Base-by-base conservation (phyloP, 2,797 vertebrate species). In the Danio tinwini region DNA sequence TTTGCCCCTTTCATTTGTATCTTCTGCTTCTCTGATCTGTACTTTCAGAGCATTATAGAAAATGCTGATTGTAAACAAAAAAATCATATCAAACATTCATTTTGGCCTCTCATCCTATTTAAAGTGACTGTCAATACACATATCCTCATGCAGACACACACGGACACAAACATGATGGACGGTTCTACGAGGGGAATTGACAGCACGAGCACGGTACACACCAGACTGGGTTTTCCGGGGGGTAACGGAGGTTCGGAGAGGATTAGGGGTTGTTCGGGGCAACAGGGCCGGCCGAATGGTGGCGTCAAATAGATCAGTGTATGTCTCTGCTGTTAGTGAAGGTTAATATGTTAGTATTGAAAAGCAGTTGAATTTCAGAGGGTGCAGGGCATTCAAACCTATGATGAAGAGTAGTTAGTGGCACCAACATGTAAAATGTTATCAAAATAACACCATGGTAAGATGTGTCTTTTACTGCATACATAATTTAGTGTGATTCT, bases 191-290 rank as follows among this genome's bases (percentile, higher is more conserved):
- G 64, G 59, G 42, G 55, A 47, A 64, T 6, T n/a, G 64, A 80
- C 70, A 52, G 80, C 5, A 13, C 5, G 49, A 29, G 9, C 49
- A 74, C 63, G 40, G 71, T 90, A 42, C 90, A 90, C 86, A 96
- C 95, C 94, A 87, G 89, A 74, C 16, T 89, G 87, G 80, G 13
- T 86, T 80, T 85, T 91, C 67, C 82, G 90, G 9, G 93, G 89
- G 0, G 88, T 56, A 82, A 82, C 91, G 0, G 93, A 92, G 1
- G 87, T 86, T 87, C 81, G 90, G 55, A 85, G 82, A 72, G 77
- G 74, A 74, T 76, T 87, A 85, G 78, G 37, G 37, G 86, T 81
- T 73, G 88, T 83, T 52, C 62, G 85, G 74, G 88, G 89, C 69
- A 88, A 85, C 83, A 89, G 75, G 62, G 50, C 88, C 8, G 86